Evolutionary conservation across 2,888 invertebrate species (phyloP), one percentile per base, ranked within the genome.

Genomic region (Cephonodes hylas): DNA sequence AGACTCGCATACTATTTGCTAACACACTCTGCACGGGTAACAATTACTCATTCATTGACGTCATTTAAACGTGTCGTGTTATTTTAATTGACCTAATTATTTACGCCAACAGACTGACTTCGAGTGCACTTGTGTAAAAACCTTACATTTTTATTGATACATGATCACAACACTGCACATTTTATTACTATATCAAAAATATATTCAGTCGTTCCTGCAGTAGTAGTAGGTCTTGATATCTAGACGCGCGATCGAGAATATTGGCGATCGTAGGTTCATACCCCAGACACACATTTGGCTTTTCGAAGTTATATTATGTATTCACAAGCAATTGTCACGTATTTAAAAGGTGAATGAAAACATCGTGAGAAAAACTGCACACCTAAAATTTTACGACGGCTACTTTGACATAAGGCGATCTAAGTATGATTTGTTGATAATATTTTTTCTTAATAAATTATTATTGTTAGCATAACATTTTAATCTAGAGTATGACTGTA

Each of bases 61-160:
- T 57, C 57, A 57, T 57, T 22, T 22, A 57, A 42, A 42, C 58
- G 42, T 42, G 58, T 42, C 42, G 10, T 42, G 58, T 57, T 57
- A 22, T 22, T 31, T 27, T 46, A 46, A 46, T 46, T 46, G 25
- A 46, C 46, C 46, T 46, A 46, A 25, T 25, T 25, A 46, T 13
- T 46, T n/a, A 46, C 13, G n/a, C 46, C 23, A 46, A 23, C 23
- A 13, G 23, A 25, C 46, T n/a, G n/a, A 6, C n/a, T 25, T 46
- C 25, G 4, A 23, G 3, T 10, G 1, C 8, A 20, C 2, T 10
- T 23, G 4, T 13, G 1, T 13, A 42, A 20, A 45, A 22, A 23
- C 22, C 13, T 2, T 3, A 22, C 22, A 8, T n/a, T 38, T 38
- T 38, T 38, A 38, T 38, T n/a, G n/a, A 38, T 38, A n/a, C 38